A percentile compares a stretch with the other conserved stretches of the same genome.
Conservation (phyloP, 2,797 vertebrate genomes). For the Melanotaenia parkinsoni region DNA sequence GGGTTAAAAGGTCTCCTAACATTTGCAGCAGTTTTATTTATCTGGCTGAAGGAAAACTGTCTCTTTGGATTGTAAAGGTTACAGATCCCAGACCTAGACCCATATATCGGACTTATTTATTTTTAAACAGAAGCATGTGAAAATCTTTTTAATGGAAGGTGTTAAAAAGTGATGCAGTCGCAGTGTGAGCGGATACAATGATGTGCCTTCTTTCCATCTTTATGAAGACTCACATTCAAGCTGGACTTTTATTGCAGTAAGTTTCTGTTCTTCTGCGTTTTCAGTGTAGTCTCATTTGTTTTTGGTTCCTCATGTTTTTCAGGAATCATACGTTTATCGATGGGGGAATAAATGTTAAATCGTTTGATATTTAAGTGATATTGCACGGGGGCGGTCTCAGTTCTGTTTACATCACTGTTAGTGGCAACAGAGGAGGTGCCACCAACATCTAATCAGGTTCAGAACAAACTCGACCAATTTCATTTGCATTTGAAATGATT, state of each 20-base stretch:
- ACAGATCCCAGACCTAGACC: too few species aligned
- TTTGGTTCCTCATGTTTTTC: background rate
- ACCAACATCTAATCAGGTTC: background rate
- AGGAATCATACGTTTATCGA: background rate
- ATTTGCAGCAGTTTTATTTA: too few species aligned
- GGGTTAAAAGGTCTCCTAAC: too few species aligned
- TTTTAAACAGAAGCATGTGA: too few species aligned
- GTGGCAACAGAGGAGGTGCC: background rate
- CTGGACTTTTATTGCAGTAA: background rate
- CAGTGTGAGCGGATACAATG: too few species aligned
- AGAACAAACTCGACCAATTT: background rate
- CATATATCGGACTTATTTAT: too few species aligned
- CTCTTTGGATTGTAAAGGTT: too few species aligned
- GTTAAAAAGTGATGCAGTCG: too few species aligned
- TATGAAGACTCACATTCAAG: background rate
- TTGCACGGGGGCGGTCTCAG: background rate
- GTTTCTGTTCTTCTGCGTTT: background rate
- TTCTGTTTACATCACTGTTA: background rate
- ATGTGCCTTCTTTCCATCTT: too few species aligned
- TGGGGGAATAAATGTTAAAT: background rate
- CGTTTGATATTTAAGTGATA: background rate
- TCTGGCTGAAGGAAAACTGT: too few species aligned
- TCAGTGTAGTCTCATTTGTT: background rate
- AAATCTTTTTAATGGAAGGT: too few species aligned
- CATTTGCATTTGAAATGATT: constrained; percentile 3